A percentile compares a stretch with the other conserved stretches of the same genome.
Conservation (phyloP, 1,140 invertebrate species). For the Heterodera carotae region DNA sequence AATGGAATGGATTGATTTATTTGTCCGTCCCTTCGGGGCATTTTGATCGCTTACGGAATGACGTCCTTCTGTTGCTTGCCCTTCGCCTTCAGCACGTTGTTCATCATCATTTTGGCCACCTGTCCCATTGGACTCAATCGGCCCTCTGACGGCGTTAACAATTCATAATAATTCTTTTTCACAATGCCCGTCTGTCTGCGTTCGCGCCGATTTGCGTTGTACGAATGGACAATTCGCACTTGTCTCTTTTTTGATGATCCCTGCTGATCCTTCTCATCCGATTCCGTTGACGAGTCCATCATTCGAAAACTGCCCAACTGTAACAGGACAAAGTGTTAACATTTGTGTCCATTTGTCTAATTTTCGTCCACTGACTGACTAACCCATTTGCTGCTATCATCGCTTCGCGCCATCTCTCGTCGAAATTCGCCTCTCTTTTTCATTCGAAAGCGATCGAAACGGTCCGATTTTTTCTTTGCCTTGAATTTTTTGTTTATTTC, state of each 20-base stretch:
- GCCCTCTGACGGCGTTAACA: slow-evolving; percentile 19
- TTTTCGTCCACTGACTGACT: not conserved
- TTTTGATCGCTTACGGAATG: slow-evolving; percentile 18
- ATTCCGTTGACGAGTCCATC: not conserved
- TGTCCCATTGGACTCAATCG: slow-evolving; percentile 33
- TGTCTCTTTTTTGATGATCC: not conserved
- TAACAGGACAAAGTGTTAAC: too few relatives aligned
- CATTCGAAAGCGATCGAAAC: slow-evolving; percentile 14
- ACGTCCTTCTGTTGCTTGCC: slow-evolving; percentile 30
- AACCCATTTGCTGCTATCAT: not conserved
- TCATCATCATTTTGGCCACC: slow-evolving; percentile 36
- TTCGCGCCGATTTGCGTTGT: slow-evolving; percentile 9
- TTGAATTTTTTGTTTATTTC: not conserved
- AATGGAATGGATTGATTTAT: too few relatives aligned
- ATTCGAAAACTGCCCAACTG: slow-evolving; percentile 16
- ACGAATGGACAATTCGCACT: not conserved
- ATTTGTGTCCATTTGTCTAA: too few relatives aligned
- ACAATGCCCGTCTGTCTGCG: slow-evolving; percentile 17
- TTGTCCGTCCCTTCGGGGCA: not conserved
- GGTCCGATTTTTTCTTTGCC: not conserved
- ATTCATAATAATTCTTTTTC: slow-evolving; percentile 29
- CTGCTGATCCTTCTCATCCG: not conserved
- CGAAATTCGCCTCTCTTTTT: slow-evolving; percentile 16
- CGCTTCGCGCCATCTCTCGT: not conserved
- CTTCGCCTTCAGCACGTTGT: slow-evolving; percentile 25